These are phyloP conservation scores for Danionella cerebrum DNA, from an alignment of 2,113 vertebrate genomes.

Conservation along the genomic window DNA sequence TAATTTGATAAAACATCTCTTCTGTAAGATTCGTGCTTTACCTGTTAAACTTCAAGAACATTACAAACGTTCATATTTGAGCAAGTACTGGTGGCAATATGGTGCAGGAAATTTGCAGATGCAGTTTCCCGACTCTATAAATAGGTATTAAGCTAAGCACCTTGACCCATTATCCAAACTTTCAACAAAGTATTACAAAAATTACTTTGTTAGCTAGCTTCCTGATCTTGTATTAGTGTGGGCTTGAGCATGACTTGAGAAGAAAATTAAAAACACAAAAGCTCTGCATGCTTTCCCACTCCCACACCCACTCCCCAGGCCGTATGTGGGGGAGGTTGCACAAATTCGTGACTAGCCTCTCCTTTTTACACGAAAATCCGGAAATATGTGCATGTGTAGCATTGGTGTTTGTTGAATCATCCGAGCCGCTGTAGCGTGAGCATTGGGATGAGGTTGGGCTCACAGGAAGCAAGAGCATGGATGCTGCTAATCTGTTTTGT, in stretches of 20 bases:
- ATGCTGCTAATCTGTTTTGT: constrained; percentile 33
- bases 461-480: constrained; percentile 13
- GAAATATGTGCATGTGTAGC: neutral
- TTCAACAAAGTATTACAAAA: too few relatives aligned
- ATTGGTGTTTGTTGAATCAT: neutral
- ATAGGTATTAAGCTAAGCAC: too few relatives aligned
- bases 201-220: neutral
- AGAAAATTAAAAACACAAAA: neutral
- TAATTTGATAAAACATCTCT: too few relatives aligned
- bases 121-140: too few relatives aligned
- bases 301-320: constrained; percentile 13
- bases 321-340: constrained; percentile 13
- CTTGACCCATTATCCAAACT: too few relatives aligned
- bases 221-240: neutral
- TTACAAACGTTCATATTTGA: too few relatives aligned
- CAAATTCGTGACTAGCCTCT: neutral
- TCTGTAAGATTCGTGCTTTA: too few relatives aligned
- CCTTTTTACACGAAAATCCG: neutral
- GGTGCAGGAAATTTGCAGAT: too few relatives aligned
- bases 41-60: too few relatives aligned
- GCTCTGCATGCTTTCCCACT: constrained; percentile 12
- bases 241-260: neutral
- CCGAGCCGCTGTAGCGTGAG: neutral
- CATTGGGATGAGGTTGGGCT: neutral
- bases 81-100: too few relatives aligned